Evolutionary conservation across 2,888 invertebrate species (phyloP).

Genomic region (Taphrorychus bicolor): DNA sequence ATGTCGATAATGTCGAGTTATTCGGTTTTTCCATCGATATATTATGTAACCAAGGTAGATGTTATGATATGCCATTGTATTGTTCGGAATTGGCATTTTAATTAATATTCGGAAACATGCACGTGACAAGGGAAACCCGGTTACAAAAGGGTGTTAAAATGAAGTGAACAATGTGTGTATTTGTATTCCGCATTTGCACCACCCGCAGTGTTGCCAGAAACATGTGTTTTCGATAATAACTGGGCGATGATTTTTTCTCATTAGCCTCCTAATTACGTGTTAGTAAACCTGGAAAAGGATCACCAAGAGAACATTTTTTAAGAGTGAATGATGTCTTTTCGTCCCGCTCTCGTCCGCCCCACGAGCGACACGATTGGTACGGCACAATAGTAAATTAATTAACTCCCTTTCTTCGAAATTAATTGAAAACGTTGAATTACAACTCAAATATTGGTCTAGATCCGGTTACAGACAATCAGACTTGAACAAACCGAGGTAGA

Average conservation of each 20-base stretch:
- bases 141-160: conserved; percentile 33
- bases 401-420: conserved; percentile 22
- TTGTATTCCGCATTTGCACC: conserved; percentile 21
- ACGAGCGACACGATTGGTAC: conserved; percentile 29
- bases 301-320: conserved; percentile 14
- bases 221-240: too few species aligned
- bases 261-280: too few species aligned
- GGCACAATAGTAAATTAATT: conserved; percentile 36
- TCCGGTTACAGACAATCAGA: conserved; percentile 14
- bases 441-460: conserved; percentile 24
- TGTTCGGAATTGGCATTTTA: conserved; percentile 32
- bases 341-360: conserved; percentile 17
- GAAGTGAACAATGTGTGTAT: conserved; percentile 33
- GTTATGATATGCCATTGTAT: background rate
- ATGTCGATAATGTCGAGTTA: too few species aligned
- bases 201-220: conserved; percentile 14
- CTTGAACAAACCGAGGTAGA: conserved; percentile 2
- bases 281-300: background rate
- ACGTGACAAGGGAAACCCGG: conserved; percentile 23
- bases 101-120: conserved; percentile 32
- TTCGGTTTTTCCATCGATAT: too few species aligned
- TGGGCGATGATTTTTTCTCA: too few species aligned
- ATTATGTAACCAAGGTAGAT: too few species aligned
- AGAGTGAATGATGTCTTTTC: conserved; percentile 20
- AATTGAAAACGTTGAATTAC: conserved; percentile 31